These are phyloP conservation scores for Typhlichthys eigenmanni DNA, from an alignment of 2,797 vertebrate species.

Conservation along the genomic window DNA sequence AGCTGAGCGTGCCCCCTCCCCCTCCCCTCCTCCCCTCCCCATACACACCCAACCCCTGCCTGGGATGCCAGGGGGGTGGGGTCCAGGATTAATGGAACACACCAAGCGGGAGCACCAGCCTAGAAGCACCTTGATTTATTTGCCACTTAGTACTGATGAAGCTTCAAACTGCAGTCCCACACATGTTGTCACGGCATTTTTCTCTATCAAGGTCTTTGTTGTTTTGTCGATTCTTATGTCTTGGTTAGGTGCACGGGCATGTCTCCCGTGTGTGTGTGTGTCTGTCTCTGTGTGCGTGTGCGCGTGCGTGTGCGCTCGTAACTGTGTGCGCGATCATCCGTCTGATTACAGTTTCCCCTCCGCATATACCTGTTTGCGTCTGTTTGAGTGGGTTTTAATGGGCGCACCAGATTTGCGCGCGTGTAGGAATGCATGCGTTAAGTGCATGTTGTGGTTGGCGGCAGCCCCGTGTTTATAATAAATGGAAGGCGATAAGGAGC, in stretches of 20 bases:
- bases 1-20: too few relatives aligned
- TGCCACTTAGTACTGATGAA: constrained; percentile 97
- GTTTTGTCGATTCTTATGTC: constrained; percentile 59
- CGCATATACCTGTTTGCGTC: constrained; percentile 1
- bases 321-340: constrained; percentile 5
- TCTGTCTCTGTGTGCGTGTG: constrained; percentile 13
- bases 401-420: neutral
- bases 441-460: constrained; percentile 25
- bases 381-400: constrained; percentile 18
- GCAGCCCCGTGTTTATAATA: constrained; percentile 41
- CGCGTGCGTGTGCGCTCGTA: neutral
- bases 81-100: constrained; percentile 85
- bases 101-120: constrained; percentile 80
- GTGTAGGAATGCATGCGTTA: constrained; percentile 9
- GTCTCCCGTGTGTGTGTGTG: neutral
- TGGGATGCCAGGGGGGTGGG: constrained; percentile 23
- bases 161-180: constrained; percentile 90
- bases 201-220: constrained; percentile 81
- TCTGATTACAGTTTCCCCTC: neutral
- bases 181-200: constrained; percentile 89
- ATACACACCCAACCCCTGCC: constrained; percentile 55
- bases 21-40: neutral
- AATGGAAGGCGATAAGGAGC: constrained; percentile 48
- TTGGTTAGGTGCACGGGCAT: constrained; percentile 43
- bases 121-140: constrained; percentile 91